These are phyloP conservation scores for Phaenicophaeus curvirostris DNA, from an alignment of 2,797 vertebrate genomes.

Conservation along the genomic window DNA sequence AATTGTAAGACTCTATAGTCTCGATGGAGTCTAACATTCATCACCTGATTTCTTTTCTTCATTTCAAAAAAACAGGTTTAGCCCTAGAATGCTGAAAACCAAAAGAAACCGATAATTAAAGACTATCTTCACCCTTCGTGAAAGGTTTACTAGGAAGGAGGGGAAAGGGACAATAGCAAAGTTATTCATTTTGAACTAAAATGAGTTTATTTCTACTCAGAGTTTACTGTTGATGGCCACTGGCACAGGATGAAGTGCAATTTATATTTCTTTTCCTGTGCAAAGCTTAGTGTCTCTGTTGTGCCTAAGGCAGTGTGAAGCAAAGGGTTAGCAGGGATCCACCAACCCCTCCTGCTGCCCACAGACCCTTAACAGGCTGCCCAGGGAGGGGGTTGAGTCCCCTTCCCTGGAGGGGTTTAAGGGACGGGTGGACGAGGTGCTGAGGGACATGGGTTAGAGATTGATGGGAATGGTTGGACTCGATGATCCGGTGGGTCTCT, in stretches of 20 bases:
- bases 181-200: background rate
- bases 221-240: background rate
- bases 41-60: background rate
- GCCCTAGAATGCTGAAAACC: background rate
- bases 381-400: too few relatives aligned
- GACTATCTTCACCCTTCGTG: background rate
- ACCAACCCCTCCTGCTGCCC: background rate
- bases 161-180: background rate
- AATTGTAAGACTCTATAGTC: background rate
- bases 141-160: background rate
- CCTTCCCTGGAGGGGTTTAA: too few relatives aligned
- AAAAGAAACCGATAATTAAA: background rate
- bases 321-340: background rate
- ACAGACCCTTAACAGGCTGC: too few relatives aligned
- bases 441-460: too few relatives aligned
- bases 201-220: background rate
- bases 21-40: background rate
- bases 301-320: background rate
- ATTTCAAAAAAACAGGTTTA: background rate
- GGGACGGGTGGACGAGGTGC: too few relatives aligned
- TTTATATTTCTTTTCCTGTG: background rate
- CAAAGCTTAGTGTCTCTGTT: too few relatives aligned
- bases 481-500: too few relatives aligned
- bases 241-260: background rate
- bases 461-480: too few relatives aligned